A percentile compares a stretch with the other conserved stretches of the same genome.
These are phyloP conservation scores for Drosophila diplacantha DNA, from an alignment of 2,888 invertebrate species.

Conservation along the genomic window DNA sequence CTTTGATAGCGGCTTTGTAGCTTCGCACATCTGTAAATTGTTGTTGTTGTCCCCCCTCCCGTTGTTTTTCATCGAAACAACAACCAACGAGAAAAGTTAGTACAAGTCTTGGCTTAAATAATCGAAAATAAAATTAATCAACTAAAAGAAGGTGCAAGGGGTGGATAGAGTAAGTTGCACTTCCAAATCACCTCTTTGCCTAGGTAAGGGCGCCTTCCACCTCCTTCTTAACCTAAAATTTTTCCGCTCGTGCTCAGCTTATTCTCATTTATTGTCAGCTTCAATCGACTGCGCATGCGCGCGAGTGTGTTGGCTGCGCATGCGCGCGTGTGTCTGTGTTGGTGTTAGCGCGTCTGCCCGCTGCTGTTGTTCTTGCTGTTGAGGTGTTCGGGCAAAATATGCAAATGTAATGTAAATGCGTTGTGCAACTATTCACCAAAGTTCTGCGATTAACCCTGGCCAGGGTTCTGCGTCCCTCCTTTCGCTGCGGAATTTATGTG, in stretches of 20 bases:
- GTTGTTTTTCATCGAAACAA: slow-evolving; percentile 11
- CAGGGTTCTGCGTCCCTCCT: not conserved
- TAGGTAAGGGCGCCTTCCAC: too few relatives aligned
- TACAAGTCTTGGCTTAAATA: not conserved
- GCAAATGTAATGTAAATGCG: slow-evolving; percentile 76
- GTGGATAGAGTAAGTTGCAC: too few relatives aligned
- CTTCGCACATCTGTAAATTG: slow-evolving; percentile 55
- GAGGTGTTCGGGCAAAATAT: slow-evolving; percentile 57
- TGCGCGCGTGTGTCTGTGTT: not conserved
- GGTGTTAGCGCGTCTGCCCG: not conserved
- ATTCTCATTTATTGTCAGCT: not conserved
- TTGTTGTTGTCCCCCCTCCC: slow-evolving; percentile 20
- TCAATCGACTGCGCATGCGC: slow-evolving; percentile 1
- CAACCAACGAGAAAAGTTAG: slow-evolving; percentile 40
- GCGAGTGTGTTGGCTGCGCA: not conserved
- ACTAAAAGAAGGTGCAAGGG: too few relatives aligned
- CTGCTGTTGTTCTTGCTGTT: not conserved
- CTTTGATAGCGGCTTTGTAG: slow-evolving; percentile 66
- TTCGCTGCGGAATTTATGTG: not conserved
- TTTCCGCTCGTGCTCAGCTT: not conserved
- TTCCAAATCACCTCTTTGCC: too few relatives aligned
- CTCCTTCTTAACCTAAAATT: not conserved
- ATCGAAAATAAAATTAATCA: not conserved
- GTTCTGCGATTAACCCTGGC: not conserved
- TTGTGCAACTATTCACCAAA: not conserved